Evolutionary conservation across 2,888 invertebrate species (phyloP).

Genomic region (Caenorhabditis becei): DNA sequence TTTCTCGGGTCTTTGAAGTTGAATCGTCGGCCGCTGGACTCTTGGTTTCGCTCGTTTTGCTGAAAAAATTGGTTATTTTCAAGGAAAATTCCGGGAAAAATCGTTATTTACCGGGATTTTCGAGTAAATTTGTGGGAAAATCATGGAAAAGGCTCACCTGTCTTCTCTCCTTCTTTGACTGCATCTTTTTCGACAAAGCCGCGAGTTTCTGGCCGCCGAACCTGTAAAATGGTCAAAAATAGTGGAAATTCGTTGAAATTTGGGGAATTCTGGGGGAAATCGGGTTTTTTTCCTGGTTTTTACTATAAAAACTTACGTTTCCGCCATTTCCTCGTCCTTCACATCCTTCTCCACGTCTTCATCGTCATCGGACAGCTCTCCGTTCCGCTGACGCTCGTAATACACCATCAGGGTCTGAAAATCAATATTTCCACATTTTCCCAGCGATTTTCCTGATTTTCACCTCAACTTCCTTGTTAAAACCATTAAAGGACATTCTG

Average conservation of each 20-base stretch:
- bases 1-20: constrained; percentile 42
- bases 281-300: background rate
- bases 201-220: constrained; percentile 30
- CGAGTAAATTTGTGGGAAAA: too few species aligned
- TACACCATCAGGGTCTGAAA: constrained; percentile 71
- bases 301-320: constrained; percentile 39
- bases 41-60: constrained; percentile 37
- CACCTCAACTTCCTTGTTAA: constrained; percentile 92
- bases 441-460: background rate
- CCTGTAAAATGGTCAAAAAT: too few species aligned
- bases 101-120: too few species aligned
- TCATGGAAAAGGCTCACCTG: too few species aligned
- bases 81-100: too few species aligned
- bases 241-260: too few species aligned
- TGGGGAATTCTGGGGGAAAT: too few species aligned
- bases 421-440: background rate
- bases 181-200: constrained; percentile 35
- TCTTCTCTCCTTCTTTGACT: constrained; percentile 40
- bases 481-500: constrained; percentile 92
- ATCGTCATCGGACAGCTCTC: constrained; percentile 62
- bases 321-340: constrained; percentile 71
- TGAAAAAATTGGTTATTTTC: too few species aligned
- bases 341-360: constrained; percentile 70
- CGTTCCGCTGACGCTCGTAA: constrained; percentile 65
- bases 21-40: constrained; percentile 10